A percentile compares a stretch with the other conserved stretches of the same genome.
These are phyloP conservation scores for Lycocerus yunnanus DNA, from an alignment of 2,888 invertebrate genomes.

Conservation along the genomic window DNA sequence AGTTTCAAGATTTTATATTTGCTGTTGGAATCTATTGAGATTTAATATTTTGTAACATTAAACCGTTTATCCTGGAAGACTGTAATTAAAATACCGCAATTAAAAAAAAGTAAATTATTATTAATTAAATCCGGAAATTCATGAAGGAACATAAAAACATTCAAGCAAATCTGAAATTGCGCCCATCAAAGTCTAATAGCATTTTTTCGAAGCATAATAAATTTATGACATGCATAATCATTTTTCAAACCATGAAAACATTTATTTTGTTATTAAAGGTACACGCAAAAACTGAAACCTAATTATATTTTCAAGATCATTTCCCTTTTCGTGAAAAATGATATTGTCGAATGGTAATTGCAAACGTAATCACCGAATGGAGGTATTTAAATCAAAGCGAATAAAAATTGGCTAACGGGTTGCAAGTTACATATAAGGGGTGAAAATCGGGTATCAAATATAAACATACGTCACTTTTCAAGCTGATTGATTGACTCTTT, in stretches of 20 bases:
- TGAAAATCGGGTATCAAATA: constrained; percentile 5
- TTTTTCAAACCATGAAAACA: background rate
- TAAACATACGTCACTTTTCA: constrained; percentile 43
- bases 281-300: background rate
- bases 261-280: background rate
- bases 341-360: background rate
- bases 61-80: background rate
- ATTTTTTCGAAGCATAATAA: background rate
- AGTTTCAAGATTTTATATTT: too few species aligned
- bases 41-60: too few species aligned
- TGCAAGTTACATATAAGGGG: background rate
- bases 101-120: background rate
- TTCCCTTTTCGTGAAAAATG: background rate
- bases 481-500: constrained; percentile 43
- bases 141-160: background rate
- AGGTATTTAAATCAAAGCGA: background rate
- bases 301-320: background rate
- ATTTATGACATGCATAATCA: background rate
- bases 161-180: background rate
- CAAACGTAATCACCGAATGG: background rate
- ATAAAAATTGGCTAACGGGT: background rate
- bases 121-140: background rate
- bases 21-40: too few species aligned
- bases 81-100: background rate
- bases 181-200: background rate